Evolutionary conservation across 2,888 invertebrate species (phyloP).

Genomic region (Eumacrocentrus americanus): DNA sequence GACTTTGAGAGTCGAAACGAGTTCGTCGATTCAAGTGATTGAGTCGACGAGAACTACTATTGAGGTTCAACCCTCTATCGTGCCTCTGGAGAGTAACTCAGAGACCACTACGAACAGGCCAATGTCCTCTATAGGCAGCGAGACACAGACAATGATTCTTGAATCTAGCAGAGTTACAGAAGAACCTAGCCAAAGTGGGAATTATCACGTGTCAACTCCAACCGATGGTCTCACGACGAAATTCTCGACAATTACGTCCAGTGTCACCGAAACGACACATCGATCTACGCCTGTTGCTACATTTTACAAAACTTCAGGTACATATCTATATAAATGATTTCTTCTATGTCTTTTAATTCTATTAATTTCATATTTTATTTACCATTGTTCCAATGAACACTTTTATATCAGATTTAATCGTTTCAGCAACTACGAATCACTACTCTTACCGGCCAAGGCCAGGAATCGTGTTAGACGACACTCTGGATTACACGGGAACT

Average conservation of each 20-base stretch:
- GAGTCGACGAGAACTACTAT: slow-evolving; percentile 47
- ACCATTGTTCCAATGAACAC: no score
- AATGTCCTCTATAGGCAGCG: slow-evolving; percentile 35
- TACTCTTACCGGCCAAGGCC: slow-evolving; percentile 78
- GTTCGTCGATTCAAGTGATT: slow-evolving; percentile 54
- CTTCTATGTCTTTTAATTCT: no score
- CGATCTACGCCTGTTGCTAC: slow-evolving; percentile 42
- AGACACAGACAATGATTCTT: slow-evolving; percentile 43
- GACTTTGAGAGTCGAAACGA: slow-evolving; percentile 54
- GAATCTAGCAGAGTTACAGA: slow-evolving; percentile 32
- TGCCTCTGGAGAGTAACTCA: slow-evolving; percentile 34
- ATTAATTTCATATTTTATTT: no score
- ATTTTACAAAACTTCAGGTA: slow-evolving; percentile 48
- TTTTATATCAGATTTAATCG: no score
- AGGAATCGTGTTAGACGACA: slow-evolving; percentile 84
- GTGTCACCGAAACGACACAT: slow-evolving; percentile 22
- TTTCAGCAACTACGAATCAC: slow-evolving; percentile 46
- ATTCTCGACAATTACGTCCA: slow-evolving; percentile 40
- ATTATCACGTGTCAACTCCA: slow-evolving; percentile 51
- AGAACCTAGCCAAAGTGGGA: slow-evolving; percentile 16
- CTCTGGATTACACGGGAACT: slow-evolving; percentile 60
- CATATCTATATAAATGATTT: no score
- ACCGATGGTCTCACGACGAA: slow-evolving; percentile 59
- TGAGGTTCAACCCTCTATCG: slow-evolving; percentile 41
- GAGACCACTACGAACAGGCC: slow-evolving; percentile 21